phyloP scores from a whole-genome alignment of 2,888 invertebrate species.

The Onchidella celtica region DNA sequence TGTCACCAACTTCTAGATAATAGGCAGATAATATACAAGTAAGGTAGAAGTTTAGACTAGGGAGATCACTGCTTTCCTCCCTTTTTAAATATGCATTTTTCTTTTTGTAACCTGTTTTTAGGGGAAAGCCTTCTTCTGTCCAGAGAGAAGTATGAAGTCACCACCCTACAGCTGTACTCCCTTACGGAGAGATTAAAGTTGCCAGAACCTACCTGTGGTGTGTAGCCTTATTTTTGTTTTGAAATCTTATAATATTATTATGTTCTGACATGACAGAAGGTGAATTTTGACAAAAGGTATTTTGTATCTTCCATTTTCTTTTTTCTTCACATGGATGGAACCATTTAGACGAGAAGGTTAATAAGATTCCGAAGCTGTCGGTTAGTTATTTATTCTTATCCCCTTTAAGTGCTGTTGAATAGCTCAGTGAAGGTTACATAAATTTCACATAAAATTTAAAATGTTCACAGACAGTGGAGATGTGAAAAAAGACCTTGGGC shows the following conservation, averaged over 20 bases:
- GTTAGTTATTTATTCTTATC: neutral
- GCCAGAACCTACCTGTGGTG: conserved; percentile 88
- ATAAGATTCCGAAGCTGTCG: too few species aligned
- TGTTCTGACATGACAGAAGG: too few species aligned
- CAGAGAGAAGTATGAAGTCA: conserved; percentile 84
- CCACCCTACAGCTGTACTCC: conserved; percentile 92
- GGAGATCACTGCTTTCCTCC: too few species aligned
- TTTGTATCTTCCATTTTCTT: too few species aligned
- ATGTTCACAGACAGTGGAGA: conserved; percentile 85
- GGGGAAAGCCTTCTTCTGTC: conserved; percentile 86
- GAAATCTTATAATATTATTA: too few species aligned
- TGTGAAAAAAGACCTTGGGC: conserved; percentile 92
- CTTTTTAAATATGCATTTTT: neutral
- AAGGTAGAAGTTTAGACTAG: too few species aligned
- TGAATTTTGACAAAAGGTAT: too few species aligned
- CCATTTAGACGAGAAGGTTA: too few species aligned
- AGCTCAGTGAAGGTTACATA: neutral
- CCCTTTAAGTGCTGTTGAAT: neutral
- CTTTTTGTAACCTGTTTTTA: conserved; percentile 54
- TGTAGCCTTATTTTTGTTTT: too few species aligned
- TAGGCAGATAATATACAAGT: too few species aligned
- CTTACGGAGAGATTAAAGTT: conserved; percentile 92
- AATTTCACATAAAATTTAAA: neutral
- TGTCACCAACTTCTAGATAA: too few species aligned
- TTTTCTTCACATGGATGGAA: too few species aligned